Evolutionary conservation across 2,888 invertebrate genomes (phyloP).

Genomic region (Hypomecis atomaria): DNA sequence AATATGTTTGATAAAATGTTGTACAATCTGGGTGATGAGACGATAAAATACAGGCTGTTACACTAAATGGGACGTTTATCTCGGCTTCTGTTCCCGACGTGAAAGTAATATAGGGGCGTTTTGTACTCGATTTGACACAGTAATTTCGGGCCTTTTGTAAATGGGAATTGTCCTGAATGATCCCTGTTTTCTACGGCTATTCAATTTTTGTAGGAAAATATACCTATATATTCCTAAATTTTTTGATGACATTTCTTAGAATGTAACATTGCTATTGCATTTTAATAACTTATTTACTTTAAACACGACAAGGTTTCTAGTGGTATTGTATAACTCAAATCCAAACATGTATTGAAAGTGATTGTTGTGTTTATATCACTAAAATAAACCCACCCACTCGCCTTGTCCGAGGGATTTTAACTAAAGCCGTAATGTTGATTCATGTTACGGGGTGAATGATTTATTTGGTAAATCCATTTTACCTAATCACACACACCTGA

Average conservation of each 20-base stretch:
- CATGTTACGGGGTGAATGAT: constrained; percentile 26
- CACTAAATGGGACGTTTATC: constrained; percentile 33
- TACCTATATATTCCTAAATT: not conserved
- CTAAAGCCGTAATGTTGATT: constrained; percentile 23
- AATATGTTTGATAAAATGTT: constrained; percentile 32
- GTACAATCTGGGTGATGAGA: constrained; percentile 37
- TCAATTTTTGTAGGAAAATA: not conserved
- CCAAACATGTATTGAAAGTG: constrained; percentile 11
- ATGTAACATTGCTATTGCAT: not conserved
- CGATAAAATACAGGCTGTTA: constrained; percentile 40
- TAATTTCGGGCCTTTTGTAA: constrained; percentile 7
- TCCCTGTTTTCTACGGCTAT: not conserved
- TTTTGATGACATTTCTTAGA: too few species aligned
- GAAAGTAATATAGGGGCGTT: constrained; percentile 30
- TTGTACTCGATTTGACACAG: constrained; percentile 23
- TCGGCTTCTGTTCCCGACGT: constrained; percentile 34
- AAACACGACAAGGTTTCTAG: not conserved
- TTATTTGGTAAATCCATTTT: constrained; percentile 22
- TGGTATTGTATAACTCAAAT: not conserved
- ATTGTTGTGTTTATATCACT: constrained; percentile 13
- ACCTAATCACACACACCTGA: constrained; percentile 23
- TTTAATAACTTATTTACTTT: not conserved
- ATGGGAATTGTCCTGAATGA: not conserved
- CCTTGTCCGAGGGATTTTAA: constrained; percentile 17
- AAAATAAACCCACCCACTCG: constrained; percentile 21